phyloP scores from a whole-genome alignment of 2,797 vertebrate species.

The Pogonophryne albipinna region DNA sequence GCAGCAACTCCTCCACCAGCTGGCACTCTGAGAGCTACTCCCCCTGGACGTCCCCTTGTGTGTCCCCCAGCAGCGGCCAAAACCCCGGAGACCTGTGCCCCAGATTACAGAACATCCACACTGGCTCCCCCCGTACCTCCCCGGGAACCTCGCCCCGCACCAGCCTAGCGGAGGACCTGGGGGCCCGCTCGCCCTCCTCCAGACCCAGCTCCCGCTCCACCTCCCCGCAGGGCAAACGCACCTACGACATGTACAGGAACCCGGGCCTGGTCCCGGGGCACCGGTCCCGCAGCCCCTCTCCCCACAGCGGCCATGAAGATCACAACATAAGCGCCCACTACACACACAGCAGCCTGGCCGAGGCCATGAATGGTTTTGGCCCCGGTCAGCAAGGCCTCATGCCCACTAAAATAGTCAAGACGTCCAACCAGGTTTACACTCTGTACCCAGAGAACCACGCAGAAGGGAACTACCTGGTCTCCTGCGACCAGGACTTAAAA shows the following conservation, averaged over 20 bases:
- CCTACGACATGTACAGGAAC: conserved; percentile 93
- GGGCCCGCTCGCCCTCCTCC: conserved; percentile 91
- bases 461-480: conserved; percentile 88
- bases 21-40: conserved; percentile 99
- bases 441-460: conserved; percentile 89
- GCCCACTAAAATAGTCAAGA: conserved; percentile 95
- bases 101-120: conserved; percentile 96
- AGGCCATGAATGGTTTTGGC: conserved; percentile 89
- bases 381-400: conserved; percentile 86
- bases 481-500: conserved; percentile 92
- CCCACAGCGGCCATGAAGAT: conserved; percentile 88
- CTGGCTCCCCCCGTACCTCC: conserved; percentile 97
- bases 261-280: conserved; percentile 85
- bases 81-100: conserved; percentile 95
- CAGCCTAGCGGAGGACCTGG: conserved; percentile 92
- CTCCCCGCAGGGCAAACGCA: conserved; percentile 96
- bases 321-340: conserved; percentile 73
- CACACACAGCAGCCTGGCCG: conserved; percentile 82
- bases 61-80: conserved; percentile 94
- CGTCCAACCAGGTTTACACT: conserved; percentile 88
- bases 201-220: conserved; percentile 93
- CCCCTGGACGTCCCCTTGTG: conserved; percentile 97
- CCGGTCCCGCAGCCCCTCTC: conserved; percentile 95
- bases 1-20: conserved; percentile 98
- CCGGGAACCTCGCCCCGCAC: conserved; percentile 95